Base-by-base conservation (phyloP, 2,888 invertebrate genomes). In the Xanthia icteritia region DNA sequence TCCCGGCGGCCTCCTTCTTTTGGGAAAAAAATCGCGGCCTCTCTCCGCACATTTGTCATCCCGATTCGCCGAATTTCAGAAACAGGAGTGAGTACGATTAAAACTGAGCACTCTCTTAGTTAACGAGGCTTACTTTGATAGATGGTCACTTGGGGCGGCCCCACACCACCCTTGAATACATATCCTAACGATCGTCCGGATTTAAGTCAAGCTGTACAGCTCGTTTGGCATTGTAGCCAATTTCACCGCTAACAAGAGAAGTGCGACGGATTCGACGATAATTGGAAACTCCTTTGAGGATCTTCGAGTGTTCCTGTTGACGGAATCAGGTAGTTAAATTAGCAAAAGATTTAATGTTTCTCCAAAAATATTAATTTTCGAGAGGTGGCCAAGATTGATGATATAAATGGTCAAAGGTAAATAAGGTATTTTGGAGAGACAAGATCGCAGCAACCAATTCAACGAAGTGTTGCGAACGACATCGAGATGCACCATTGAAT, bases 111-210 rank as follows among this genome's bases (percentile, higher is more conserved):
- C 90, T 86, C 88, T 90, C 87, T 88, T 87, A 90, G 90, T 88
- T 93, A 93, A 93, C 92, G 93, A 93, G 91, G 90, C 93, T 92
- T 89, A 87, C 89, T 74, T 88, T 92, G 93, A 93, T 90, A 89
- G 92, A 93, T 92, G 91, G 90, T 89, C 90, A 88, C 86, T 86
- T 84, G 81, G 82, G 69, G 77, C 81, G 42, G 82, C 81, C 78
- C 80, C 86, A 76, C 83, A 86, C 77, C 81, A 81, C 64, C 79
- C 76, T 83, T 64, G 84, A 88, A 86, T 80, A 88, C 86, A 89
- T 83, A 79, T 76, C 81, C 82, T 89, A 89, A 90, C 86, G 88
- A 88, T 81, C 83, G 78, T 76, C 79, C 76, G 77, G 77, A 83
- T 81, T 83, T 85, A 81, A 85, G 79, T 71, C 68, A 79, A 74